Base-by-base conservation (phyloP, 2,797 vertebrate genomes). In the Esox lucius region DNA sequence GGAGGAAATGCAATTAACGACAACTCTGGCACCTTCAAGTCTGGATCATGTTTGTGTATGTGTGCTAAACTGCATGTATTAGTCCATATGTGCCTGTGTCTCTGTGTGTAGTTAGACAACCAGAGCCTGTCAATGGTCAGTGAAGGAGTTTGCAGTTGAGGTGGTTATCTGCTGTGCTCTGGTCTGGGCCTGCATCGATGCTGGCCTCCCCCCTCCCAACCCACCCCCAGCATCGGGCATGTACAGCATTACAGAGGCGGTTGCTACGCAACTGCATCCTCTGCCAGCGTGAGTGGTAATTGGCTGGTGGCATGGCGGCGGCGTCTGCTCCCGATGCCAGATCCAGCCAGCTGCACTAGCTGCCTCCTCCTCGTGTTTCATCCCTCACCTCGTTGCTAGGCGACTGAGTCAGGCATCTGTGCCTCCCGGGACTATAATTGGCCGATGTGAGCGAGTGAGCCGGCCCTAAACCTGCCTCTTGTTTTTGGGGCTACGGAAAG, bases 231-330 rank as follows among this genome's bases (percentile, higher is more conserved):
- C 77, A 77, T 81, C 83, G 84, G 84, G 42, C 68, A 80, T 69
- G 75, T 80, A 87, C 87, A 86, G 82, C 90, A 80, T 87, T 84
- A 90, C 80, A 71, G 84, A 90, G 93, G 91, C 86, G 66, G 96
- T 98, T 94, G 96, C 96, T 95, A 96, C 94, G 96, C 95, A 97
- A 97, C 96, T 94, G 90, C 93, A 92, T 95, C 89, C 83, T 87
- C 80, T 84, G 82, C 83, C 85, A 82, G 88, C 82, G 80, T 83
- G 86, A 90, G 86, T 83, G 73, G 83, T 93, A 95, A 94, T 94
- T 94, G 93, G 93, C 92, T 92, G 86, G 89, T 91, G 90, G 90
- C 86, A 85, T 84, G 83, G 90, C 84, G 80, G 39, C 22, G 24
- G 22, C 16, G 24, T 70, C 22, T 70, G 86, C 86, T 87, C 88